Percentiles rank a stretch among this genome's conserved stretches.
Evolutionary conservation across 2,797 vertebrate species (phyloP).

Genomic region (Pangasius mekongensis): DNA sequence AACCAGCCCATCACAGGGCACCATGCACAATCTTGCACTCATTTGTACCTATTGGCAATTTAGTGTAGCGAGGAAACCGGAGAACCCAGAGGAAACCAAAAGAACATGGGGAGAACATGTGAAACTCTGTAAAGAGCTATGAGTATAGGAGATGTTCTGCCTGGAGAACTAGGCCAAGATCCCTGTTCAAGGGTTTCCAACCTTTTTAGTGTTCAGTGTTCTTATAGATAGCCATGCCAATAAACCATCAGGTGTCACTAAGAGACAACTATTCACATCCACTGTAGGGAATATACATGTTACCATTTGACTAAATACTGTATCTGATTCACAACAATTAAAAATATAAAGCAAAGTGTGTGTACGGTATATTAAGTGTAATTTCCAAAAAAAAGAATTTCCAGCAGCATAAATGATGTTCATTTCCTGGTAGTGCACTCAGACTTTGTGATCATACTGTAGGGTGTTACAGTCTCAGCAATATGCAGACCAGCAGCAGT

Average conservation of each 20-base stretch:
- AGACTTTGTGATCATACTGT: constrained; percentile 2
- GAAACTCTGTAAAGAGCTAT: neutral
- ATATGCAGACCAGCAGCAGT: constrained; percentile 59
- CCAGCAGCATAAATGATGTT: neutral
- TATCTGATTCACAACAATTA: neutral
- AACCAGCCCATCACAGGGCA: neutral
- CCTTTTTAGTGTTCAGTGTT: neutral
- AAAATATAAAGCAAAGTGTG: neutral
- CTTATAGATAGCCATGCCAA: too few relatives aligned
- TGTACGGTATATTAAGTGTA: neutral
- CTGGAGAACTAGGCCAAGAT: neutral
- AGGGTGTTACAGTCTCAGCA: constrained; percentile 59
- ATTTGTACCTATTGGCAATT: neutral
- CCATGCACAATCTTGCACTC: neutral
- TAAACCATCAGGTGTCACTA: neutral
- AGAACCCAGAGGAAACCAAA: neutral
- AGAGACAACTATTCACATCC: neutral
- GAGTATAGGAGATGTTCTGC: neutral
- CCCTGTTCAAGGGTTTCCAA: neutral
- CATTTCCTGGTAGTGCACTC: neutral
- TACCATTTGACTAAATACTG: neutral
- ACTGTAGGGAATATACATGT: neutral
- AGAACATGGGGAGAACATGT: neutral
- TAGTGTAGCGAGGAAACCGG: neutral
- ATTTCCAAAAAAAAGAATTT: neutral